Evolutionary conservation across 2,797 vertebrate species (phyloP), one percentile per base, ranked within the genome.

Genomic region (Caiman crocodilus): DNA sequence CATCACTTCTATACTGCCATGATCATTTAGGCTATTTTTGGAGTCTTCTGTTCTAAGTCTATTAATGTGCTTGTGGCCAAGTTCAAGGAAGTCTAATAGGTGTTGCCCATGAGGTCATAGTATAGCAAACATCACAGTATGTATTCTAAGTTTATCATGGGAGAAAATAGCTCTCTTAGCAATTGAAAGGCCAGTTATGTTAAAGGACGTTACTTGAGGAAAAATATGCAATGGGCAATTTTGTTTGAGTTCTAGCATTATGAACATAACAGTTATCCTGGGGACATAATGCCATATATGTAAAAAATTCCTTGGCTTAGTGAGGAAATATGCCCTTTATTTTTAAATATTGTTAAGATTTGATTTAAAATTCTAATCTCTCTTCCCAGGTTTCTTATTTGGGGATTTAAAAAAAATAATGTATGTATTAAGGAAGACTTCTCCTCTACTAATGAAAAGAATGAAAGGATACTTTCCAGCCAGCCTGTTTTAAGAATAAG

Each of bases 291-390:
- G 42, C 56, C 60, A 23, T 81, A n/a, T 57, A 59, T 11, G 5
- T 30, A 71, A 79, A 63, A 90, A 50, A 75, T 75, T 18, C 1
- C 75, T 32, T 14, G 3, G 2, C 84, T 87, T 92, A 64, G 67
- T 80, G 12, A 59, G 67, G 26, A 85, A 91, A 79, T 61, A 18
- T 1, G 65, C 11, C 1, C 13, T 86, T 59, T 82, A 2, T 80
- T 86, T 63, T 90, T 94, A 63, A 71, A 92, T 74, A 30, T 59
- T 23, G 64, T 32, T 61, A 57, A 80, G 80, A 4, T 63, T 82
- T 89, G 63, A 90, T 64, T 63, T 84, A n/a, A 93, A 89, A 88
- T 65, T 55, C 35, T 91, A 74, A 57, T 76, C 87, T 86, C 5
- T 89, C n/a, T 87, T 95, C 63, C 61, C 78, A 30, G 28, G 57